Conservation (phyloP, 2,113 vertebrate species). For the Eretmochelys imbricata region DNA sequence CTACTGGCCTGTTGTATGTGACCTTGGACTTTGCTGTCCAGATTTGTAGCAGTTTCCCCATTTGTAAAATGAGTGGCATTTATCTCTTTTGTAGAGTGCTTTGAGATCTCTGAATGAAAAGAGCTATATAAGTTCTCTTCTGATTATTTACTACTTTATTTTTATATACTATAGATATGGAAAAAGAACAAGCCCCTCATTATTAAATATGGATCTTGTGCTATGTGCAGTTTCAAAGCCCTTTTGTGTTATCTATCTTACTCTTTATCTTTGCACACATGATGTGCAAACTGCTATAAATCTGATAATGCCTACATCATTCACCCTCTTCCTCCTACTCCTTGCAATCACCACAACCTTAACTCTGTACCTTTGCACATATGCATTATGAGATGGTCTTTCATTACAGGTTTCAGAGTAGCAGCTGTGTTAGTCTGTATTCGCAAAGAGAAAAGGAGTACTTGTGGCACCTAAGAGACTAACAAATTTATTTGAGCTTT, state of each 20-base stretch:
- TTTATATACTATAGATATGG: background rate
- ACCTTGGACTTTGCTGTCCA: background rate
- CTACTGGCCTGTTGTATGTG: background rate
- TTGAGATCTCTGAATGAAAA: background rate
- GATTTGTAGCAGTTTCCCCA: background rate
- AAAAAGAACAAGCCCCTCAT: background rate
- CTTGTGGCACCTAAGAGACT: too few species aligned
- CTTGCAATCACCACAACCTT: background rate
- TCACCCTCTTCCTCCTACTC: background rate
- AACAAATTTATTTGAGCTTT: too few species aligned
- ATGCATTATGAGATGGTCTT: background rate
- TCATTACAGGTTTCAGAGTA: background rate
- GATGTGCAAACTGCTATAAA: accelerated
- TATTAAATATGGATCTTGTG: background rate
- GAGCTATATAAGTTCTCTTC: background rate
- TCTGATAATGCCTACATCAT: accelerated
- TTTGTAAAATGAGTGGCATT: background rate
- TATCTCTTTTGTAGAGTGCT: background rate
- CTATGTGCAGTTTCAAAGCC: background rate
- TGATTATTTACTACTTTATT: background rate
- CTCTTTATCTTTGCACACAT: background rate
- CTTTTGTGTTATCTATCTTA: background rate
- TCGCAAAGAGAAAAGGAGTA: too few species aligned
- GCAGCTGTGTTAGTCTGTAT: too few species aligned
- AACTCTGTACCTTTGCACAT: background rate